phyloP scores from a whole-genome alignment of 2,888 invertebrate genomes.

The Amphipyra berbera region DNA sequence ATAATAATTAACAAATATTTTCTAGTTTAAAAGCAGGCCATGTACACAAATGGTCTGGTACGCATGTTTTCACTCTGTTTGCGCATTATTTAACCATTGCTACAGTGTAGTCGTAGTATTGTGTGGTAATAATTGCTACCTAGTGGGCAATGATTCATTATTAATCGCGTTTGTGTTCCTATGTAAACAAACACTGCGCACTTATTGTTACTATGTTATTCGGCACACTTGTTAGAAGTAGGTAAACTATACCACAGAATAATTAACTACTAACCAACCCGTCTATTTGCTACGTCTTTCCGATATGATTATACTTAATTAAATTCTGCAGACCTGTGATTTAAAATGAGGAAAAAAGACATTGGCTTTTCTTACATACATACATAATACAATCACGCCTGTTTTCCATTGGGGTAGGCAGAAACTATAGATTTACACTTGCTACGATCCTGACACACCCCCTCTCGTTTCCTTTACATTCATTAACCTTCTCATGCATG shows the following conservation, averaged over 20 bases:
- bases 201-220: conserved; percentile 51
- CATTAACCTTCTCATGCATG: too few relatives aligned
- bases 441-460: too few relatives aligned
- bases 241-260: conserved; percentile 1
- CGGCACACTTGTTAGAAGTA: conserved; percentile 25
- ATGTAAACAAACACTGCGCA: conserved; percentile 61
- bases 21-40: conserved; percentile 15
- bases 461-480: too few relatives aligned
- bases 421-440: too few relatives aligned
- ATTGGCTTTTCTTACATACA: too few relatives aligned
- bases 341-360: too few relatives aligned
- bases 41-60: conserved; percentile 21
- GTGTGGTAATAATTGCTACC: conserved; percentile 59
- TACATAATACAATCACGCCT: too few relatives aligned
- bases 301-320: too few relatives aligned
- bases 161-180: conserved; percentile 47
- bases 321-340: too few relatives aligned
- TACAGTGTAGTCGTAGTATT: conserved; percentile 45
- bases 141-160: conserved; percentile 58
- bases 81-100: conserved; percentile 43
- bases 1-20: conserved; percentile 24
- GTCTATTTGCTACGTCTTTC: too few relatives aligned
- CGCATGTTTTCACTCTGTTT: conserved; percentile 40
- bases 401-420: too few relatives aligned
- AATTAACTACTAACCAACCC: neutral